Evolutionary conservation across 2,113 vertebrate genomes (phyloP).

Genomic region (Phaethornis superciliosus): DNA sequence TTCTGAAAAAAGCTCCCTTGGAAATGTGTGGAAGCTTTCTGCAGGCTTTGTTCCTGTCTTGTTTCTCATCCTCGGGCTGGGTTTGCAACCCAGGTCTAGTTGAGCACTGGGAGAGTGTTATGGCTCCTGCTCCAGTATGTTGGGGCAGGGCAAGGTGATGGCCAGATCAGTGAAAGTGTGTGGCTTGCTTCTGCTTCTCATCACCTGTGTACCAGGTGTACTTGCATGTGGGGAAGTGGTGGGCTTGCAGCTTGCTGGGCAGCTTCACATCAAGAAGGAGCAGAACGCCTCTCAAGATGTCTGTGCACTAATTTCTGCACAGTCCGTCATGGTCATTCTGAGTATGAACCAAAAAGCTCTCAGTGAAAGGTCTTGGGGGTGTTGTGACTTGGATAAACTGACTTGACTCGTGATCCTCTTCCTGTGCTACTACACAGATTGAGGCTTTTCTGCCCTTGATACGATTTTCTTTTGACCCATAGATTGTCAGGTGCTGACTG

Average conservation of each 20-base stretch:
- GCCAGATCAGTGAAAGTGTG: neutral
- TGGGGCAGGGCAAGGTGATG: neutral
- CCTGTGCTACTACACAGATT: neutral
- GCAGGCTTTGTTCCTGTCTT: accelerated
- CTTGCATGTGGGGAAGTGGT: neutral
- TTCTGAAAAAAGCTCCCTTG: neutral
- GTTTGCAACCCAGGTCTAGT: neutral
- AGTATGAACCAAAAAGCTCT: neutral
- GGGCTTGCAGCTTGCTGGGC: neutral
- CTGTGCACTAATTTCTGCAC: neutral
- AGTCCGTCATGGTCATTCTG: neutral
- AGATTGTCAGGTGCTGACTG: conserved; percentile 11
- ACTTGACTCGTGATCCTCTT: conserved; percentile 5
- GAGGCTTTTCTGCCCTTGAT: conserved; percentile 41
- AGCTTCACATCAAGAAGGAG: neutral
- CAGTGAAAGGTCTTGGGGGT: neutral
- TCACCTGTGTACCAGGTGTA: neutral
- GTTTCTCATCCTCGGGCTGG: neutral
- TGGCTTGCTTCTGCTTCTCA: neutral
- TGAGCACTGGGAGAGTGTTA: neutral
- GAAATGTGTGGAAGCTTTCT: neutral
- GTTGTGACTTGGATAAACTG: neutral
- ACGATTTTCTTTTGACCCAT: conserved; percentile 29
- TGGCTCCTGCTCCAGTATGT: neutral
- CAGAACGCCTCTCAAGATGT: neutral